Evolutionary conservation across 1,140 invertebrate genomes (phyloP), one percentile per base, ranked within the genome.

Genomic region (Caenorhabditis inopinata): DNA sequence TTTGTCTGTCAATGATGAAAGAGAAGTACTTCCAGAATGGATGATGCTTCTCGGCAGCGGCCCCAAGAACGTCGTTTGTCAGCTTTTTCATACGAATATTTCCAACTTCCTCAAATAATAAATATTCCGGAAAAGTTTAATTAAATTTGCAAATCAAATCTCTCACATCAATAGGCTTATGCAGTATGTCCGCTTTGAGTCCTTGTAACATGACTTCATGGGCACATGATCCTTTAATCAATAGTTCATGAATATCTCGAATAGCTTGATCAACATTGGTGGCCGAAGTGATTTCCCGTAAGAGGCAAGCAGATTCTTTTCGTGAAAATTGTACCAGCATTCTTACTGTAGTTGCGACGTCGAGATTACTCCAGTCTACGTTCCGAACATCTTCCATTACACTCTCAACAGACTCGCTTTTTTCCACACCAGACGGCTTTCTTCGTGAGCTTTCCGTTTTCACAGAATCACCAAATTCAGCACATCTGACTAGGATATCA

Each of bases 321-420:
- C 58, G 35, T 12, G 58, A 68, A 25, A 68, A 68, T 21, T 68
- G 58, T 42, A 23, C 58, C 58, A 68, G 38, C 58, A 68, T 68
- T 42, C 58, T 38, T 16, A 68, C 32, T 2, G 58, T 68, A 11
- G 58, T 68, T 1, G 11, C 27, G 1, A 68, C 58, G 27, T 68
- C 58, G n/a, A 68, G n/a, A 68, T 68, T 38, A 68, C 58, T 68
- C 58, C 58, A 68, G 38, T 68, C 58, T 12, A 68, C 58, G n/a
- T 68, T 68, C 23, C 58, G 32, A 35, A 68, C 58, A n/a, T 68
- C 58, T 21, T 68, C 58, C 58, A 68, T 68, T 18, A 68, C 58
- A n/a, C n/a, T 42, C 12, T 68, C 58, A 11, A 68, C 58, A 0
- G 58, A 68, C 23, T 68, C 58, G 9, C 27, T 68, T 21, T 16